These are phyloP conservation scores for Paramuricea clavata DNA, from an alignment of 92 coral and sea anemone genomes.

Conservation along the genomic window DNA sequence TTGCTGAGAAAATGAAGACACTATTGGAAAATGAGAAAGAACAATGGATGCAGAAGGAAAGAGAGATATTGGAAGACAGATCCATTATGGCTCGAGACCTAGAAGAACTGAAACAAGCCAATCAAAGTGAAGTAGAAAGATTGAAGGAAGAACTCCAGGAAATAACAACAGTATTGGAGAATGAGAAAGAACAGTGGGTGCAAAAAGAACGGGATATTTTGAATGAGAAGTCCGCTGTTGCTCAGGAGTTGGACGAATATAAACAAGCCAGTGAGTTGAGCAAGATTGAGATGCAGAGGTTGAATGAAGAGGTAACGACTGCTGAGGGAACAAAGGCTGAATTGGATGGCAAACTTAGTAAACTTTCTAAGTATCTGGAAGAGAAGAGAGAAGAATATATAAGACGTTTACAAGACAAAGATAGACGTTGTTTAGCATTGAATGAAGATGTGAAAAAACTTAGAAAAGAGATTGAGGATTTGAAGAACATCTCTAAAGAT, in stretches of 20 bases:
- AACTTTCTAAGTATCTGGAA: neutral
- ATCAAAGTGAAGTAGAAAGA: neutral
- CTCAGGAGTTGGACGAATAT: neutral
- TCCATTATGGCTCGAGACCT: neutral
- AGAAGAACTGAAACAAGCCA: neutral
- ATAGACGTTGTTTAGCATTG: neutral
- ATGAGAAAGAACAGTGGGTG: neutral
- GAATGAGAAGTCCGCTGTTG: slow-evolving; percentile 61
- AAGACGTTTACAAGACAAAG: neutral
- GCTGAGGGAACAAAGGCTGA: neutral
- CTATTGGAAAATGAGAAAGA: neutral
- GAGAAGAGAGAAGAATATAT: slow-evolving; percentile 12
- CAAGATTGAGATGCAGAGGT: neutral
- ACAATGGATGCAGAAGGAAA: slow-evolving; percentile 71
- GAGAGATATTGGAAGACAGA: slow-evolving; percentile 76
- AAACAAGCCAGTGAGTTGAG: neutral
- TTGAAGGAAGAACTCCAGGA: slow-evolving; percentile 10
- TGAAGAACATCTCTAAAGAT: neutral
- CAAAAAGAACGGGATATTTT: slow-evolving; percentile 83
- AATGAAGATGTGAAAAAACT: neutral
- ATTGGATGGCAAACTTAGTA: neutral
- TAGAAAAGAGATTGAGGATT: neutral
- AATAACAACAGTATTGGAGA: neutral
- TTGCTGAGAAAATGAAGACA: neutral
- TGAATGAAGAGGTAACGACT: neutral